phyloP scores from a whole-genome alignment of 2,113 vertebrate species.

The Edolisoma coerulescens region DNA sequence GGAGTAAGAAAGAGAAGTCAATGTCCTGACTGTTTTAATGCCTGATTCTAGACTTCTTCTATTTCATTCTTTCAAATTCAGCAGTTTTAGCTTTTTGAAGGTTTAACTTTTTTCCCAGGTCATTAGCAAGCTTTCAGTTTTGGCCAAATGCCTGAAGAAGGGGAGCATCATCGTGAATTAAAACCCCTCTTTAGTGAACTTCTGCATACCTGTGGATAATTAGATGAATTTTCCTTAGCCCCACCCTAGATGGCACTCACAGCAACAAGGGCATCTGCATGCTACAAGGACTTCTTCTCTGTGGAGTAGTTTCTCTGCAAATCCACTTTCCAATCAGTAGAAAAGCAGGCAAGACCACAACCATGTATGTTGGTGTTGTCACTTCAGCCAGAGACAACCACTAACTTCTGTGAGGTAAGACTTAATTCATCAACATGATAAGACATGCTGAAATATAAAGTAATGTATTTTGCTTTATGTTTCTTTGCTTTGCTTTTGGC shows the following conservation, averaged over 20 bases:
- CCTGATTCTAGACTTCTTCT: background rate
- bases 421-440: background rate
- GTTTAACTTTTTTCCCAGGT: background rate
- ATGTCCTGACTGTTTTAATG: background rate
- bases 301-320: background rate
- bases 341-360: background rate
- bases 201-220: background rate
- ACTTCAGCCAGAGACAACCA: background rate
- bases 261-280: background rate
- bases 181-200: background rate
- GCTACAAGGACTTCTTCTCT: background rate
- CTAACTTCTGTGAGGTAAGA: background rate
- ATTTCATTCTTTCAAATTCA: background rate
- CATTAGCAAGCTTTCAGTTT: background rate
- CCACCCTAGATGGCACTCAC: background rate
- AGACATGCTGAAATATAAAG: background rate
- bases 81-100: background rate
- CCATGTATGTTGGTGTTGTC: accelerated
- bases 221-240: background rate
- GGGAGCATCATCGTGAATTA: background rate
- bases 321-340: background rate
- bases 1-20: background rate
- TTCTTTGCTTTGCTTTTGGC: background rate
- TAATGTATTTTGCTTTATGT: background rate
- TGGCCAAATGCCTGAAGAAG: background rate